Percentiles rank a stretch among this genome's conserved stretches.
Conservation (phyloP, 2,113 vertebrate species). For the Oophaga pumilio region DNA sequence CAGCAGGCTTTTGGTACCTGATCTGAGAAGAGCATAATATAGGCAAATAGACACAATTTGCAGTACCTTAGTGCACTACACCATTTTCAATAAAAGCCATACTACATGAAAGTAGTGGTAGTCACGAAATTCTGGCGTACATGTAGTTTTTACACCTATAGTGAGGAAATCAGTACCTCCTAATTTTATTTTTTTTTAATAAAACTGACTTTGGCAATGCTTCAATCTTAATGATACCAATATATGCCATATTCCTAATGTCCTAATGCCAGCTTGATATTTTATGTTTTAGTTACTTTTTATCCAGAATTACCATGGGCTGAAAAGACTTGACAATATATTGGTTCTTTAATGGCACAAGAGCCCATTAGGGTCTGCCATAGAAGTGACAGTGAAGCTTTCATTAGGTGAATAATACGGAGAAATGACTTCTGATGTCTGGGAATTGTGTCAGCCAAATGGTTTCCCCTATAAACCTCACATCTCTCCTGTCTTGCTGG, state of each 20-base stretch:
- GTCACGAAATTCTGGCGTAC: background rate
- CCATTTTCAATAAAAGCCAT: no score
- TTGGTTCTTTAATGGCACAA: background rate
- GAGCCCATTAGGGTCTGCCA: slow-evolving; percentile 25
- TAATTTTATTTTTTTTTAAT: background rate
- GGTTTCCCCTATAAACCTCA: slow-evolving; percentile 55
- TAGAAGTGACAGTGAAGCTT: slow-evolving; percentile 14
- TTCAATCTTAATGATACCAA: background rate
- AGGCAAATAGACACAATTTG: no score
- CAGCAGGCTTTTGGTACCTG: no score
- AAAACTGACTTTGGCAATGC: background rate
- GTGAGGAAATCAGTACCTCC: background rate
- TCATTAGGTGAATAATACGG: slow-evolving; percentile 11
- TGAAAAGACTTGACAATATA: background rate
- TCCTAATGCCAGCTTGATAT: background rate
- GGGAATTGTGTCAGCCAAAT: slow-evolving; percentile 39
- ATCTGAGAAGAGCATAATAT: no score
- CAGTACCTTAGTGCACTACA: no score
- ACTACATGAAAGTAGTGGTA: no score
- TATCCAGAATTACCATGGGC: background rate
- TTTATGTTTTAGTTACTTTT: background rate
- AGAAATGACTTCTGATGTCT: slow-evolving; percentile 41
- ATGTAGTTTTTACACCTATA: no score
- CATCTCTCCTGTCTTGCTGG: slow-evolving; percentile 49
- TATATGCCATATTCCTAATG: background rate